These are phyloP conservation scores for Tachyglossus aculeatus DNA, from an alignment of 2,797 vertebrate species.

Conservation along the genomic window DNA sequence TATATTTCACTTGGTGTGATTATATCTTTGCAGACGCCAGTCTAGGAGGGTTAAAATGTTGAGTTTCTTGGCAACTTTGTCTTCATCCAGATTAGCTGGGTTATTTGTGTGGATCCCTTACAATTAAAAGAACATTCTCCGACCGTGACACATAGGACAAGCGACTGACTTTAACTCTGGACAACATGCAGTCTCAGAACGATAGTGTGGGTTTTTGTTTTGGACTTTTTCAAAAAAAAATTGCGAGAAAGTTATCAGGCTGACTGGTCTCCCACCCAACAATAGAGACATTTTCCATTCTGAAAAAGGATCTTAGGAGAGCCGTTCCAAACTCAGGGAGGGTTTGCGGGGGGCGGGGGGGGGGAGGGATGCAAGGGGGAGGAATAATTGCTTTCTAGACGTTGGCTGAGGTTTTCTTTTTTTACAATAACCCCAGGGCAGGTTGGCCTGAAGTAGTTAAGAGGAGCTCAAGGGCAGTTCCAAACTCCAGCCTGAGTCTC, in stretches of 20 bases:
- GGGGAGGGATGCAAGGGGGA: too few species aligned
- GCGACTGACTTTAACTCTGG: conserved; percentile 64
- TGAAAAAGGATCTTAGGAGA: conserved; percentile 38
- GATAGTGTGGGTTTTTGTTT: conserved; percentile 38
- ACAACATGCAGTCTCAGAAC: conserved; percentile 50
- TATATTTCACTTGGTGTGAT: conserved; percentile 72
- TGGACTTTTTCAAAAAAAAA: background rate
- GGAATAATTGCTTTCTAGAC: conserved; percentile 54
- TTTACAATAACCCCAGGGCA: conserved; percentile 39
- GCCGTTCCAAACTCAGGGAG: conserved; percentile 36
- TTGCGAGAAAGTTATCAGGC: conserved; percentile 48
- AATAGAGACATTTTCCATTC: conserved; percentile 35
- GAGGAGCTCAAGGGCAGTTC: conserved; percentile 48
- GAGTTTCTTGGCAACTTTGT: conserved; percentile 73
- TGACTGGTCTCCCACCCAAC: conserved; percentile 25
- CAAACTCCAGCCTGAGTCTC: conserved; percentile 21
- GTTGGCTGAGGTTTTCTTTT: conserved; percentile 35
- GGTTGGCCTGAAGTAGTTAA: conserved; percentile 39
- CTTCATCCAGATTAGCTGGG: conserved; percentile 73
- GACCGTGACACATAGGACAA: conserved; percentile 65
- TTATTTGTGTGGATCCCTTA: conserved; percentile 76
- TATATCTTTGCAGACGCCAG: conserved; percentile 77
- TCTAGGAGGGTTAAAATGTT: conserved; percentile 72
- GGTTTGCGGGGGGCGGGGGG: too few species aligned
- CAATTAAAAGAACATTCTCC: conserved; percentile 79